Conservation (phyloP, 2,113 vertebrate genomes). For the Oxyura jamaicensis region DNA sequence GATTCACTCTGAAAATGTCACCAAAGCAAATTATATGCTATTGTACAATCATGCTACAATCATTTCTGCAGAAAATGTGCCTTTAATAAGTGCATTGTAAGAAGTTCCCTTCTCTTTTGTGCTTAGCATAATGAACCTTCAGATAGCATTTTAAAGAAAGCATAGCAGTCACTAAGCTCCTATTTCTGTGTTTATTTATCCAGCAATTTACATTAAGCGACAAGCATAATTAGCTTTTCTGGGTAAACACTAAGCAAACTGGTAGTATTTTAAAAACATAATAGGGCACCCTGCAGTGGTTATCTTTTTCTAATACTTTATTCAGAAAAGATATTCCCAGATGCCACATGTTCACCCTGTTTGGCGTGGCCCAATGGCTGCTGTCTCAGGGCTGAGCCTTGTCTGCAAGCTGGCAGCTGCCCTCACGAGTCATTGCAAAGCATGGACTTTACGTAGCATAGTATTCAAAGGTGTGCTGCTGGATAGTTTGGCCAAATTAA, state of each 20-base stretch:
- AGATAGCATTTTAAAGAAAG: constrained; percentile 42
- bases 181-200: constrained; percentile 62
- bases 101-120: constrained; percentile 55
- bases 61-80: constrained; percentile 52
- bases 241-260: constrained; percentile 39
- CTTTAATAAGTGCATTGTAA: constrained; percentile 53
- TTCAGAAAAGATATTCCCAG: background rate
- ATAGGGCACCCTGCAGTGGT: constrained; percentile 7
- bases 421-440: background rate
- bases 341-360: background rate
- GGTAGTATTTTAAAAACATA: constrained; percentile 24
- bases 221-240: constrained; percentile 47
- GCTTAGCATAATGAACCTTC: constrained; percentile 47
- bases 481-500: background rate
- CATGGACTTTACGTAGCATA: background rate
- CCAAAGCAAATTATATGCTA: constrained; percentile 56
- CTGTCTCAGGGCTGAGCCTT: background rate
- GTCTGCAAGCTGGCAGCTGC: background rate
- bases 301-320: constrained; percentile 10
- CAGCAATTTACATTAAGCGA: background rate
- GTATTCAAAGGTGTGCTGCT: background rate
- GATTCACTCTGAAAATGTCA: constrained; percentile 30
- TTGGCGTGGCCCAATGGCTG: background rate
- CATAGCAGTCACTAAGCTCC: constrained; percentile 24
- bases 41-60: constrained; percentile 12